Evolutionary conservation across 2,888 invertebrate species (phyloP).

Genomic region (Chymomyza amoena): DNA sequence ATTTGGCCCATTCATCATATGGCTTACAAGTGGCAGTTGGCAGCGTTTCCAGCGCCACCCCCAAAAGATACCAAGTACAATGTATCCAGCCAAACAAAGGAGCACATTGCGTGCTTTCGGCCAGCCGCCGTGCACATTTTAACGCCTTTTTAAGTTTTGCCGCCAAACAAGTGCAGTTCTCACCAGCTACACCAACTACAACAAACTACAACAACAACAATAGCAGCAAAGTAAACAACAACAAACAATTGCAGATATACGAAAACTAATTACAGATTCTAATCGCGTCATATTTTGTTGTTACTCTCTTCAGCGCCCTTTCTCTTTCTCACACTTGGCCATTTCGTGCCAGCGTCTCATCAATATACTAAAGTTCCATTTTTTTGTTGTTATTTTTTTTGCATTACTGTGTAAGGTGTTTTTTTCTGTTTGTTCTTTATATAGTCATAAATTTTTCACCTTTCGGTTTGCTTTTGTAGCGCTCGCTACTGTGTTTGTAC

Average conservation of each 20-base stretch:
- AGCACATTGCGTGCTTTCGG: constrained; percentile 54
- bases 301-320: not conserved
- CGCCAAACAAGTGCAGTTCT: constrained; percentile 72
- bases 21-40: constrained; percentile 9
- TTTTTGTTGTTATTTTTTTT: not conserved
- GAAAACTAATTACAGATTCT: constrained; percentile 76
- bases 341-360: constrained; percentile 70
- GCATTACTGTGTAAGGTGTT: constrained; percentile 4
- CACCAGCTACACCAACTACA: constrained; percentile 32
- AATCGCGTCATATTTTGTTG: constrained; percentile 73
- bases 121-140: constrained; percentile 64
- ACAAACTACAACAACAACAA: constrained; percentile 23
- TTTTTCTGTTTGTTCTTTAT: not conserved
- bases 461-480: constrained; percentile 32
- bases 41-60: constrained; percentile 2
- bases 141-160: constrained; percentile 72
- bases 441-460: constrained; percentile 41
- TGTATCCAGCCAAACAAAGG: not conserved
- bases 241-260: constrained; percentile 70
- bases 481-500: constrained; percentile 19
- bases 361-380: constrained; percentile 55
- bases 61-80: not conserved
- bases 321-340: constrained; percentile 25
- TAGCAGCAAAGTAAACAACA: constrained; percentile 24
- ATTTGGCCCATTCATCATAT: constrained; percentile 43